A percentile compares a stretch with the other conserved stretches of the same genome.
Evolutionary conservation across 2,113 vertebrate genomes (phyloP).

Genomic region (Apteryx mantelli): DNA sequence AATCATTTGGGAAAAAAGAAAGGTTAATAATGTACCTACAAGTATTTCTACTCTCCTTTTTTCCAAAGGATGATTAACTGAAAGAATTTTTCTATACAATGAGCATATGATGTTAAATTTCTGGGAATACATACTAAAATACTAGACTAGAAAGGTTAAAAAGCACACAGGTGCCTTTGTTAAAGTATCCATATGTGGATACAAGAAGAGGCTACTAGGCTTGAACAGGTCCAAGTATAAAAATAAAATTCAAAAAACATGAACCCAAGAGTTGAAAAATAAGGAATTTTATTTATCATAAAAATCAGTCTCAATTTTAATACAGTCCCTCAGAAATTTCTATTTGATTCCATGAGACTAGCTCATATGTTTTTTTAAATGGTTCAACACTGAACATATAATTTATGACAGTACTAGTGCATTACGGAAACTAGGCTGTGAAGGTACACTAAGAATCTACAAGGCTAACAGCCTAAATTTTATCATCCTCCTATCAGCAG

Average conservation of each 20-base stretch:
- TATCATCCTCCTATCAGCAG: conserved; percentile 17
- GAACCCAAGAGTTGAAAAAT: background rate
- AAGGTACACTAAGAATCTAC: background rate
- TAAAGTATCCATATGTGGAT: background rate
- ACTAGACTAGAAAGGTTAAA: background rate
- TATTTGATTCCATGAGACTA: background rate
- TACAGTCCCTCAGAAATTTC: background rate
- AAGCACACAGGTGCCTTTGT: background rate
- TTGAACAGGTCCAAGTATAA: background rate
- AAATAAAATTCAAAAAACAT: background rate
- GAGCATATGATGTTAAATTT: background rate
- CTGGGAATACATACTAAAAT: background rate
- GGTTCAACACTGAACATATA: background rate
- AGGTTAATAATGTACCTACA: background rate
- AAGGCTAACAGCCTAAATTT: background rate
- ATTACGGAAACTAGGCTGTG: background rate
- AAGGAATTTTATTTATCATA: background rate
- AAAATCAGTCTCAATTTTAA: background rate
- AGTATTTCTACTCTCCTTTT: background rate
- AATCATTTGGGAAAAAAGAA: background rate
- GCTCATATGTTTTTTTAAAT: background rate
- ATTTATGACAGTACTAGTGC: background rate
- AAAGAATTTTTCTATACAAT: background rate
- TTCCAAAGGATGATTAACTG: background rate
- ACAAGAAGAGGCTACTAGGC: background rate